Conservation (phyloP, 2,888 invertebrate species). For the Heliconius hortense region DNA sequence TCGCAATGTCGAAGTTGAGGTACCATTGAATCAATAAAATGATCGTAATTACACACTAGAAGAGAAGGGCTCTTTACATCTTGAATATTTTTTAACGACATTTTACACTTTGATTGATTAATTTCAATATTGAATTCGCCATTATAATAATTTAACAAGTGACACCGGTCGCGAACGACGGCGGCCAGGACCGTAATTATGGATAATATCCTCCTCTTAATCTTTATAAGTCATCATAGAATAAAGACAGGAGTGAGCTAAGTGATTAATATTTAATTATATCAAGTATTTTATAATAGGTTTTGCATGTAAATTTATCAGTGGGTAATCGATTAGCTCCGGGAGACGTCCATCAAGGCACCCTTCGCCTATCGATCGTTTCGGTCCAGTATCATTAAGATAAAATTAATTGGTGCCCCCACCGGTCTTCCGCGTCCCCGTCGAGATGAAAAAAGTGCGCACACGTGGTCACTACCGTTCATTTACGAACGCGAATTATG, state of each 20-base stretch:
- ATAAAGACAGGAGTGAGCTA: constrained; percentile 32
- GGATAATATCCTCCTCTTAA: constrained; percentile 36
- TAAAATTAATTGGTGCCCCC: constrained; percentile 71
- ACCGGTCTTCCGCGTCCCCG: constrained; percentile 76
- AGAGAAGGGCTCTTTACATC: constrained; percentile 3
- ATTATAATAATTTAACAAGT: constrained; percentile 38
- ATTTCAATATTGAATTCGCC: constrained; percentile 42
- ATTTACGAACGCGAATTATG: constrained; percentile 82
- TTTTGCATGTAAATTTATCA: constrained; percentile 49
- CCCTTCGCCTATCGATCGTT: constrained; percentile 44
- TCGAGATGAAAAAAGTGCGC: constrained; percentile 66
- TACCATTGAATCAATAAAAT: constrained; percentile 2
- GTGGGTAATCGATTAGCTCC: constrained; percentile 63
- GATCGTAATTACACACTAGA: constrained; percentile 14
- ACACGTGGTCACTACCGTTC: constrained; percentile 83
- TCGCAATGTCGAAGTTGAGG: neutral
- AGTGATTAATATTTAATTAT: constrained; percentile 42
- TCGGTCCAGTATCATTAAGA: constrained; percentile 62
- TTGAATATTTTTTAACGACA: constrained; percentile 30
- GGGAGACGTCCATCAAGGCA: constrained; percentile 57
- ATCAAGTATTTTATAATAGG: constrained; percentile 44
- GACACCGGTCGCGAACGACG: constrained; percentile 32
- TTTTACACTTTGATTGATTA: constrained; percentile 42
- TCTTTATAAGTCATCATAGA: constrained; percentile 32
- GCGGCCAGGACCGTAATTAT: constrained; percentile 33